Percentiles rank a stretch among this genome's conserved stretches.
Conservation (phyloP, 2,113 vertebrate genomes). For the Callithrix jacchus region DNA sequence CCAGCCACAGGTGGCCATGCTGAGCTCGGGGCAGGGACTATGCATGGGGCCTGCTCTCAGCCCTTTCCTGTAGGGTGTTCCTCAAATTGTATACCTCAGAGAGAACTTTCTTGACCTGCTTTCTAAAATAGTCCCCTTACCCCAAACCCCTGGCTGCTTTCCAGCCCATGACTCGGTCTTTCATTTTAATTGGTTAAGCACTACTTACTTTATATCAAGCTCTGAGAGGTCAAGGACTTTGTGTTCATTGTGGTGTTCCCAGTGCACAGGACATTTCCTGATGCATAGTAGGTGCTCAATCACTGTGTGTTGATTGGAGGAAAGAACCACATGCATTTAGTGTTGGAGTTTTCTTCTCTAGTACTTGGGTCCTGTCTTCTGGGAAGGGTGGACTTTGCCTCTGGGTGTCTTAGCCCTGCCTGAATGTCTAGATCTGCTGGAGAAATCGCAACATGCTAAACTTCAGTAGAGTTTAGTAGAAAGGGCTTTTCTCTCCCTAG, state of each 20-base stretch:
- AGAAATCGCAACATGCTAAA: neutral
- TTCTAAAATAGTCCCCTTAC: neutral
- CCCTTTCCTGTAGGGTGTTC: neutral
- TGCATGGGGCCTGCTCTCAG: neutral
- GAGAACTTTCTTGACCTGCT: neutral
- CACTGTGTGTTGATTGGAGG: neutral
- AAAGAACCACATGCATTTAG: neutral
- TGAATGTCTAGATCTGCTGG: neutral
- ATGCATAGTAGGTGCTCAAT: neutral
- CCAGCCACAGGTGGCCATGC: constrained; percentile 59
- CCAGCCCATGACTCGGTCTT: neutral
- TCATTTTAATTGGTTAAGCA: neutral
- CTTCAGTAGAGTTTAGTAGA: neutral
- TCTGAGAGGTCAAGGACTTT: neutral
- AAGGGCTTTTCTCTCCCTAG: neutral
- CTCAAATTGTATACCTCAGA: neutral
- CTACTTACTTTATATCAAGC: neutral
- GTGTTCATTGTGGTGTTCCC: neutral
- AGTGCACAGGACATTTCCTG: neutral
- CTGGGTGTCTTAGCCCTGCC: neutral
- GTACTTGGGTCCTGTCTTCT: neutral
- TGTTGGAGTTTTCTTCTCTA: neutral
- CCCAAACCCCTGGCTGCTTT: neutral
- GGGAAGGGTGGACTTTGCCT: neutral
- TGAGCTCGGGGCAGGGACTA: neutral